Evolutionary conservation across 2,113 vertebrate genomes (phyloP).

Genomic region (Eudyptes chrysolophus): DNA sequence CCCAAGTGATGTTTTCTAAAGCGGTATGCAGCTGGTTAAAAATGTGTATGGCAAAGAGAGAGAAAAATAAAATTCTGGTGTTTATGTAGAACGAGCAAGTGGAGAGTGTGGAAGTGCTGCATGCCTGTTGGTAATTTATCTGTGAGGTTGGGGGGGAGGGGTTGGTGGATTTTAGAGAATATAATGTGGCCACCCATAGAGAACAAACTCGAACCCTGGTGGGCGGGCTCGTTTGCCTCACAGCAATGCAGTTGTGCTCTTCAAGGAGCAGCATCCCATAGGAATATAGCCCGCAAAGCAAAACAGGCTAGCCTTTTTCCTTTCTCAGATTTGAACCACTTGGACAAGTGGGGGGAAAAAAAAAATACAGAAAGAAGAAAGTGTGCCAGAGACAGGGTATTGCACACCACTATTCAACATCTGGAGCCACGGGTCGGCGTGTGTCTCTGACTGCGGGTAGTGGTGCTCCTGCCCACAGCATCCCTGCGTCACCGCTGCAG

Average conservation of each 20-base stretch:
- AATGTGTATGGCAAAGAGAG: neutral
- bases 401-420: neutral
- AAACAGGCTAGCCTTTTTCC: neutral
- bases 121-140: neutral
- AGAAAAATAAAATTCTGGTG: neutral
- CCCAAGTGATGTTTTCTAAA: neutral
- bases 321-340: neutral
- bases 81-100: neutral
- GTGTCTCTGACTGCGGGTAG: rapidly evolving
- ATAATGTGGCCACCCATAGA: slow-evolving; percentile 25
- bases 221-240: neutral
- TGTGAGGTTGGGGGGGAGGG: neutral
- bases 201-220: neutral
- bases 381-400: neutral
- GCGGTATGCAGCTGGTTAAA: neutral
- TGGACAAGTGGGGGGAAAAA: rapidly evolving
- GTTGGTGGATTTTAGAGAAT: neutral
- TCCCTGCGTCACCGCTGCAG: neutral
- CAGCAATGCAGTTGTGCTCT: slow-evolving; percentile 16
- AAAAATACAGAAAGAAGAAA: neutral
- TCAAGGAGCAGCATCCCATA: slow-evolving; percentile 2
- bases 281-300: neutral
- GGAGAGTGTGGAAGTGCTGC: neutral
- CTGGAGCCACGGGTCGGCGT: rapidly evolving
- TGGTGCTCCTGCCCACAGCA: neutral